Evolutionary conservation across 2,888 invertebrate genomes (phyloP).

Genomic region (Agriotes lineatus): DNA sequence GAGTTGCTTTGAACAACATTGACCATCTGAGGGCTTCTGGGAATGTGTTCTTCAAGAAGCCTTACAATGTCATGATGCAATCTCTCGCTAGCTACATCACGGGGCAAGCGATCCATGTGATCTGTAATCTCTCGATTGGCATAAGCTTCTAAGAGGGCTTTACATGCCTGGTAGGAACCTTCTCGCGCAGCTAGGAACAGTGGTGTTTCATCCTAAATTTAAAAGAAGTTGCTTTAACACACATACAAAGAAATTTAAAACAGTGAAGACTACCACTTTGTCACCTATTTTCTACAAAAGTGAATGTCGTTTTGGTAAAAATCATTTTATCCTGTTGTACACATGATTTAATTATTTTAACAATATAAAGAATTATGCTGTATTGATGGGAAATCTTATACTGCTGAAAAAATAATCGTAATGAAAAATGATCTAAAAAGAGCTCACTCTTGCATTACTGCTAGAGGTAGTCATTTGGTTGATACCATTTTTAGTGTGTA

Average conservation of each 20-base stretch:
- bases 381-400: too few relatives aligned
- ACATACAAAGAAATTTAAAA: neutral
- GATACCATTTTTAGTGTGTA: too few relatives aligned
- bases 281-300: too few relatives aligned
- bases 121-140: constrained; percentile 98
- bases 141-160: constrained; percentile 89
- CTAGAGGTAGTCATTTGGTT: too few relatives aligned
- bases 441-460: too few relatives aligned
- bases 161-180: constrained; percentile 93
- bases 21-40: constrained; percentile 81
- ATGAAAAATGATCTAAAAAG: too few relatives aligned
- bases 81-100: constrained; percentile 93
- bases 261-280: too few relatives aligned
- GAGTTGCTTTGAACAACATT: constrained; percentile 75
- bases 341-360: too few relatives aligned
- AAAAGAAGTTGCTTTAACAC: constrained; percentile 23
- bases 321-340: too few relatives aligned
- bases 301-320: too few relatives aligned
- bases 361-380: too few relatives aligned
- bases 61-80: constrained; percentile 94
- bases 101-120: constrained; percentile 95
- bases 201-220: constrained; percentile 90
- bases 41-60: constrained; percentile 91
- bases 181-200: constrained; percentile 96
- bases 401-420: too few relatives aligned